A percentile compares a stretch with the other conserved stretches of the same genome.
These are phyloP conservation scores for Egretta garzetta DNA, from an alignment of 2,113 vertebrate genomes.

Conservation along the genomic window DNA sequence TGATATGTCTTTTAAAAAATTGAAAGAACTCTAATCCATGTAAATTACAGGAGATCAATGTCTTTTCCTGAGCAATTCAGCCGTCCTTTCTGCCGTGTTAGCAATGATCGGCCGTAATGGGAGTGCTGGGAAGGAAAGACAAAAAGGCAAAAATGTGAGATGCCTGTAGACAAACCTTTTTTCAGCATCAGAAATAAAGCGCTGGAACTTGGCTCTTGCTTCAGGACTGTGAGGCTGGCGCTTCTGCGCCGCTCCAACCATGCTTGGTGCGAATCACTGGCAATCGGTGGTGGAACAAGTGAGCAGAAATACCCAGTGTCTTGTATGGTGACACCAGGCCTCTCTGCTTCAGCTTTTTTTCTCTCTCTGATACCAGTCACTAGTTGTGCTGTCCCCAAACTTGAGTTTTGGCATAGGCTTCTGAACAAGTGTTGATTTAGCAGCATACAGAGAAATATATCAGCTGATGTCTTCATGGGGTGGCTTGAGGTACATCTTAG, in stretches of 20 bases:
- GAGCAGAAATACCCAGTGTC: not conserved
- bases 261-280: rapidly evolving
- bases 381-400: not conserved
- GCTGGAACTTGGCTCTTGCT: not conserved
- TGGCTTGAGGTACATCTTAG: not conserved
- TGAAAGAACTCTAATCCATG: not conserved
- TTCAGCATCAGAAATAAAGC: not conserved
- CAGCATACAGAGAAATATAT: rapidly evolving
- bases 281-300: not conserved
- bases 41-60: not conserved
- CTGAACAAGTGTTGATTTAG: not conserved
- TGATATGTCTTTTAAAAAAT: not conserved
- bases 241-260: not conserved
- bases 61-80: not conserved
- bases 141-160: not conserved
- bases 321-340: not conserved
- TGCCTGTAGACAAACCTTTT: not conserved
- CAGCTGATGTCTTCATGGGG: too few relatives aligned
- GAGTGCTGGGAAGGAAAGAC: not conserved
- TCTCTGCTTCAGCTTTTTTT: not conserved
- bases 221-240: not conserved
- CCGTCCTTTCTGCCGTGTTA: not conserved
- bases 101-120: not conserved
- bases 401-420: not conserved
- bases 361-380: not conserved